phyloP scores from a whole-genome alignment of 2,888 invertebrate genomes.

The Eupithecia insigniata region DNA sequence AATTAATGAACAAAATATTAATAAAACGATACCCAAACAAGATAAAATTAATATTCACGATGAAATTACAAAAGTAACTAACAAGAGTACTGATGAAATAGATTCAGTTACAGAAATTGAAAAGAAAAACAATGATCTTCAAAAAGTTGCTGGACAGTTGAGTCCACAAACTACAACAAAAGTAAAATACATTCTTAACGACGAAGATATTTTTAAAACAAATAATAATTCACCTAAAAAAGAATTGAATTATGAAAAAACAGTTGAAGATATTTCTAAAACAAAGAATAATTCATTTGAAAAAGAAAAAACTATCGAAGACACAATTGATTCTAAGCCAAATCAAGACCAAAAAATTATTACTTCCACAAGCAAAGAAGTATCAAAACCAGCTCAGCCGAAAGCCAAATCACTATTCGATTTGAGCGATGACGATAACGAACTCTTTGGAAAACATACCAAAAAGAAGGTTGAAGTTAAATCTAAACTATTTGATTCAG shows the following conservation, averaged over 20 bases:
- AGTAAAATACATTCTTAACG: slow-evolving; percentile 73
- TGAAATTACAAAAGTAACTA: slow-evolving; percentile 12
- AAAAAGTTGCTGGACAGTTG: slow-evolving; percentile 13
- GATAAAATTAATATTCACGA: slow-evolving; percentile 32
- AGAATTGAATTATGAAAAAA: slow-evolving; percentile 32
- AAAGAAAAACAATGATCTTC: background rate
- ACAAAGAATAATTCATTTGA: slow-evolving; percentile 21
- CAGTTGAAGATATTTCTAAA: slow-evolving; percentile 36
- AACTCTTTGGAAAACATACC: slow-evolving; percentile 55
- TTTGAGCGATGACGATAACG: slow-evolving; percentile 65
- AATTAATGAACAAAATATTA: background rate
- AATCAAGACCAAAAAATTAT: background rate
- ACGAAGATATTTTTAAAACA: slow-evolving; percentile 71
- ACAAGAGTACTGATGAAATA: slow-evolving; percentile 15
- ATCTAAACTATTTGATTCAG: slow-evolving; percentile 64
- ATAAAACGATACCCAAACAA: slow-evolving; percentile 1
- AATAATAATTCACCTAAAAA: slow-evolving; percentile 32
- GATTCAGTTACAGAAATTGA: slow-evolving; percentile 21
- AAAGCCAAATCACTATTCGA: slow-evolving; percentile 58
- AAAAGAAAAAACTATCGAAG: slow-evolving; percentile 26
- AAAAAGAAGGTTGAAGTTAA: slow-evolving; percentile 49
- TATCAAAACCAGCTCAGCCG: slow-evolving; percentile 14
- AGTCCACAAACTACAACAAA: slow-evolving; percentile 54
- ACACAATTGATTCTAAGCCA: background rate
- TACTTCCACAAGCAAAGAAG: slow-evolving; percentile 2